These are phyloP conservation scores for Ranitomeya imitator DNA, from an alignment of 2,113 vertebrate genomes.

Conservation along the genomic window DNA sequence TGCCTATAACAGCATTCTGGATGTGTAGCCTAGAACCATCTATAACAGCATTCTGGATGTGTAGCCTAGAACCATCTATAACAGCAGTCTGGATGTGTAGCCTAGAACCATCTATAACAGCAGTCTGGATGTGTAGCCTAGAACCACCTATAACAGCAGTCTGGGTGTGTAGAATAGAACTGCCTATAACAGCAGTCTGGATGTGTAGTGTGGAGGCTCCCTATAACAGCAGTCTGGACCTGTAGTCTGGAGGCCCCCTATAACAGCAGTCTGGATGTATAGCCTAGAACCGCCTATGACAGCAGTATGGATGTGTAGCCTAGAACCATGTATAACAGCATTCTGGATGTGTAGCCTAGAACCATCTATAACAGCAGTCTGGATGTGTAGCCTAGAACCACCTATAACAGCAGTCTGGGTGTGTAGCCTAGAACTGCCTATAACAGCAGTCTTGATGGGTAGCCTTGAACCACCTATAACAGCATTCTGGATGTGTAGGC, in stretches of 20 bases:
- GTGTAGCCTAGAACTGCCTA: too few relatives aligned
- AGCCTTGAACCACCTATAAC: not conserved
- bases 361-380: not conserved
- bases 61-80: not conserved
- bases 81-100: too few relatives aligned
- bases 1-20: not conserved
- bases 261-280: not conserved
- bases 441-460: too few relatives aligned
- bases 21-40: not conserved
- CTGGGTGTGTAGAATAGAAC: not conserved
- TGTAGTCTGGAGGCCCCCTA: not conserved
- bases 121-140: not conserved
- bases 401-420: too few relatives aligned
- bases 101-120: not conserved
- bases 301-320: not conserved
- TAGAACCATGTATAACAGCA: not conserved
- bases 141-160: not conserved
- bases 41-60: not conserved
- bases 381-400: too few relatives aligned
- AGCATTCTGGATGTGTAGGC: not conserved
- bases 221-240: not conserved
- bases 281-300: not conserved
- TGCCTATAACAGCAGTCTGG: too few relatives aligned
- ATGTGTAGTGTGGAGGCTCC: not conserved
- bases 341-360: not conserved